phyloP scores from a whole-genome alignment of 2,113 vertebrate species.

The Capreolus pygargus region DNA sequence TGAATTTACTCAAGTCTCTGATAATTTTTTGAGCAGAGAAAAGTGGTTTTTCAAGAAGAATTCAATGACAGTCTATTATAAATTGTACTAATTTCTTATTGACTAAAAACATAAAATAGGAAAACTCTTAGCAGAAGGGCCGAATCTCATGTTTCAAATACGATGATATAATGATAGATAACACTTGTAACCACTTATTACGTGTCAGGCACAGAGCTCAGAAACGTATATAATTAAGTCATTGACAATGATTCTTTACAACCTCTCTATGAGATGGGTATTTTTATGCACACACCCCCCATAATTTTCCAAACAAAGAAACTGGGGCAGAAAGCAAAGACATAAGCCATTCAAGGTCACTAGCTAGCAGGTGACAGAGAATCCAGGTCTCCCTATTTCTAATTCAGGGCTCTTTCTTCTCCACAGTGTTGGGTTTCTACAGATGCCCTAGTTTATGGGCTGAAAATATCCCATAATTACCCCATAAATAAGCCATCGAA shows the following conservation, averaged over 20 bases:
- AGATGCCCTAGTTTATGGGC: constrained; percentile 67
- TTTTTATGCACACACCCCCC: neutral
- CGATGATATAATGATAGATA: neutral
- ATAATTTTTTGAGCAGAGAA: constrained; percentile 4
- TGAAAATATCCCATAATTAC: constrained; percentile 74
- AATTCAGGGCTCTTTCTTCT: constrained; percentile 32
- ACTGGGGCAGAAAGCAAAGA: neutral
- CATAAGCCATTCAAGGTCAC: constrained; percentile 33
- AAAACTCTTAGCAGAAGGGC: neutral
- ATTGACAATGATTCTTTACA: neutral
- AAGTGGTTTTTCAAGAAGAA: neutral
- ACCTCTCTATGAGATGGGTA: neutral
- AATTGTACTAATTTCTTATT: neutral
- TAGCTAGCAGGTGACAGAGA: neutral
- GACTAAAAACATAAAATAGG: neutral
- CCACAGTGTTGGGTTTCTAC: neutral
- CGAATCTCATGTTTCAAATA: neutral
- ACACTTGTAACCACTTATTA: neutral
- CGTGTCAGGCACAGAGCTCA: neutral
- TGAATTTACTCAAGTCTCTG: neutral
- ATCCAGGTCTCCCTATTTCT: constrained; percentile 40
- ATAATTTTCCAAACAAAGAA: constrained; percentile 32
- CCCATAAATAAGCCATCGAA: constrained; percentile 70
- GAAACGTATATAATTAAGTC: neutral
- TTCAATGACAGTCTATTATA: neutral